Percentiles rank a stretch among this genome's conserved stretches.
phyloP scores from a whole-genome alignment of 2,888 invertebrate species.

The Lasius platythorax region DNA sequence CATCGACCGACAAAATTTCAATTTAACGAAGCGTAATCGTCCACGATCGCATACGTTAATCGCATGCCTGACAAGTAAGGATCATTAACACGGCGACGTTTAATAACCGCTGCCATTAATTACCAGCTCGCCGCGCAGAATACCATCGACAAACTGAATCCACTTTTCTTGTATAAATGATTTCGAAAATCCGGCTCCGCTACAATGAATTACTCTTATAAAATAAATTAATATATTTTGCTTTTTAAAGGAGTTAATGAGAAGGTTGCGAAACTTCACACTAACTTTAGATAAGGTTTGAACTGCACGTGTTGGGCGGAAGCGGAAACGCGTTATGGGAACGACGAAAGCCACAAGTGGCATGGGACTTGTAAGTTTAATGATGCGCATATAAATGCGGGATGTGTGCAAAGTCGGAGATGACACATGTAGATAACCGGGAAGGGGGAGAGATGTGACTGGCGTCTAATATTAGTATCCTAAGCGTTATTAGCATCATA shows the following conservation, averaged over 20 bases:
- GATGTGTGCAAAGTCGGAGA: conserved; percentile 73
- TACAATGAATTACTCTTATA: conserved; percentile 16
- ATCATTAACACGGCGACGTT: conserved; percentile 80
- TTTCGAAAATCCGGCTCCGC: not conserved
- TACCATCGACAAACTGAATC: conserved; percentile 49
- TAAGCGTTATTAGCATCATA: not conserved
- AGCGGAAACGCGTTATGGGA: conserved; percentile 83
- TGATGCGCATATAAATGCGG: conserved; percentile 81
- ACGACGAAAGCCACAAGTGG: conserved; percentile 78
- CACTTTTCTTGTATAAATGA: conserved; percentile 14
- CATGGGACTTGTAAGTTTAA: conserved; percentile 71
- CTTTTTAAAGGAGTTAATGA: not conserved
- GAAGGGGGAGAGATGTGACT: conserved; percentile 65
- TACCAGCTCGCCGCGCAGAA: conserved; percentile 57
- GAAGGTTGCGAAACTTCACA: not conserved
- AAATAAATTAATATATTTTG: not conserved
- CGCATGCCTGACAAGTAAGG: conserved; percentile 72
- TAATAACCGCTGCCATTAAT: conserved; percentile 80
- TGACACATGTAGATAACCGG: conserved; percentile 77
- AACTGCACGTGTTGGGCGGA: conserved; percentile 80
- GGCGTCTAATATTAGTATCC: conserved; percentile 62
- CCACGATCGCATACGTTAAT: conserved; percentile 69
- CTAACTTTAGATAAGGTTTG: not conserved
- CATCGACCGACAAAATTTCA: conserved; percentile 78
- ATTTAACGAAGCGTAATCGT: conserved; percentile 80